phyloP scores from a whole-genome alignment of 2,113 vertebrate species.

The Pelecanus crispus region DNA sequence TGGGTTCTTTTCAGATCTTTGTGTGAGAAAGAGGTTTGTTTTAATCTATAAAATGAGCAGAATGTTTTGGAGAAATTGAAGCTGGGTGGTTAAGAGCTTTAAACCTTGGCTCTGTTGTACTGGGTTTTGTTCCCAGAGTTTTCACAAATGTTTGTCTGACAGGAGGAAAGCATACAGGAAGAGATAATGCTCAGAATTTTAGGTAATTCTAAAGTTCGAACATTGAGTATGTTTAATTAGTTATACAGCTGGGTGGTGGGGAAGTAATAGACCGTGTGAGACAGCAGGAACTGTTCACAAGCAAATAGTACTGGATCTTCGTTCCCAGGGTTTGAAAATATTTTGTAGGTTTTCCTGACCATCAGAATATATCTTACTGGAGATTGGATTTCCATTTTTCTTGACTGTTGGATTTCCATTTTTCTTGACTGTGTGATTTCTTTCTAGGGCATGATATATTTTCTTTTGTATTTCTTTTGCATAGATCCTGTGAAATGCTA shows the following conservation, averaged over 20 bases:
- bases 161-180: not conserved
- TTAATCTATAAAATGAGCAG: not conserved
- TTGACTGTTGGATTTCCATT: not conserved
- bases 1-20: not conserved
- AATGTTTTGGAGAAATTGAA: not conserved
- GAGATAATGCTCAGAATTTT: not conserved
- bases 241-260: not conserved
- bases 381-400: not conserved
- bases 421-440: not conserved
- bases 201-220: not conserved
- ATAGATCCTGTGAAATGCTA: not conserved
- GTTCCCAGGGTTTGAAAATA: not conserved
- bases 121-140: not conserved
- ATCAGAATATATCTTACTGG: not conserved
- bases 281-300: not conserved
- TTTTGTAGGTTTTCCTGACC: not conserved
- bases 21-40: not conserved
- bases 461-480: not conserved
- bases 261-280: not conserved
- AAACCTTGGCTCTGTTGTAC: not conserved
- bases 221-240: not conserved
- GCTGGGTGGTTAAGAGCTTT: not conserved
- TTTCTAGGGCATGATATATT: not conserved
- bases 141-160: not conserved
- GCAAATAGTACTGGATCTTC: not conserved